These are phyloP conservation scores for Myotis myotis DNA, from an alignment of 2,797 vertebrate genomes.

Conservation along the genomic window DNA sequence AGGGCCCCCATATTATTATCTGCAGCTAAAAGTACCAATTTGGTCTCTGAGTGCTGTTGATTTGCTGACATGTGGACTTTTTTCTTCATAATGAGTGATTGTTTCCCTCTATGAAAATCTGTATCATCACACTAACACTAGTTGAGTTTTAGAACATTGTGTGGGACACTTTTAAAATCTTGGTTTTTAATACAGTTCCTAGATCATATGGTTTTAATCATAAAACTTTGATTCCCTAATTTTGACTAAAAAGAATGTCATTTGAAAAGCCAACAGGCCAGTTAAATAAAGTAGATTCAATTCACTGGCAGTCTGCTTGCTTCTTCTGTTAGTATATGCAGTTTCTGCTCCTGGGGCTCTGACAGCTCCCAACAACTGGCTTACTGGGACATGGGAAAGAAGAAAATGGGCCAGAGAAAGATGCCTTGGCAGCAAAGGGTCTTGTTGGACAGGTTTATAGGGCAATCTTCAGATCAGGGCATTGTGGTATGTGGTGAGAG, in stretches of 20 bases:
- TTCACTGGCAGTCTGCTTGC: slow-evolving; percentile 80
- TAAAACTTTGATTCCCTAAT: slow-evolving; percentile 76
- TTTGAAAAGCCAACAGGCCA: slow-evolving; percentile 82
- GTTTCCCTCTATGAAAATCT: slow-evolving; percentile 45
- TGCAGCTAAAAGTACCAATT: not conserved
- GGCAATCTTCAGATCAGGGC: slow-evolving; percentile 78
- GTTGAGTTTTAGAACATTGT: slow-evolving; percentile 64
- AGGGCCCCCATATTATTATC: not conserved
- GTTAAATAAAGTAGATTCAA: slow-evolving; percentile 84
- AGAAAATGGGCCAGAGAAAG: slow-evolving; percentile 84
- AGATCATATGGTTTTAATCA: slow-evolving; percentile 77
- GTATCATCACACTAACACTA: not conserved
- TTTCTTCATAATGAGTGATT: not conserved
- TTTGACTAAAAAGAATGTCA: slow-evolving; percentile 77
- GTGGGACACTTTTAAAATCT: slow-evolving; percentile 71
- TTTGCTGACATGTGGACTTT: not conserved
- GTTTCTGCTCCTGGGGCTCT: slow-evolving; percentile 84
- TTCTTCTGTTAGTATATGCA: slow-evolving; percentile 82
- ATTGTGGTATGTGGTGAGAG: slow-evolving; percentile 80
- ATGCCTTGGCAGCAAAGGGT: slow-evolving; percentile 82
- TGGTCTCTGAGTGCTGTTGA: not conserved
- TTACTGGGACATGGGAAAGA: slow-evolving; percentile 84
- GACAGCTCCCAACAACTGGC: slow-evolving; percentile 83
- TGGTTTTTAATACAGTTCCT: slow-evolving; percentile 72
- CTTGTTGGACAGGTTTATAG: slow-evolving; percentile 82